These are phyloP conservation scores for Neolamprologus multifasciatus DNA, from an alignment of 2,797 vertebrate species.

Conservation along the genomic window DNA sequence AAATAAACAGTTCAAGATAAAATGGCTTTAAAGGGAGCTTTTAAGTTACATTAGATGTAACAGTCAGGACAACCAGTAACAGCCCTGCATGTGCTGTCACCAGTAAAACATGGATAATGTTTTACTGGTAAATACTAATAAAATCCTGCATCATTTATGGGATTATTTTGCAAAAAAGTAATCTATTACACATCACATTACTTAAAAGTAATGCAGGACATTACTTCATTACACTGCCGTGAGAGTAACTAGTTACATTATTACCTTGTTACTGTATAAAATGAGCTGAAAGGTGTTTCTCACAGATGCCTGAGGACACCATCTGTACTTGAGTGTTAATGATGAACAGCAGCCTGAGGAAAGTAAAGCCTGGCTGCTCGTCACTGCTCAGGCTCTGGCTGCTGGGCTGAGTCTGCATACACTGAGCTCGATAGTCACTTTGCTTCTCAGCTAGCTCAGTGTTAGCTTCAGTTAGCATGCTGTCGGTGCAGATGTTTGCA, in stretches of 20 bases:
- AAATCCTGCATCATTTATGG: neutral
- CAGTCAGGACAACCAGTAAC: neutral
- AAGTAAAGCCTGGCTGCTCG: neutral
- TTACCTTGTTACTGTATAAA: neutral
- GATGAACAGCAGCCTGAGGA: neutral
- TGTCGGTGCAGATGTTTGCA: neutral
- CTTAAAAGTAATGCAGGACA: neutral
- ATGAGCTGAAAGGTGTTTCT: neutral
- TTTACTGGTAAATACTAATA: neutral
- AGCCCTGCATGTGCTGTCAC: neutral
- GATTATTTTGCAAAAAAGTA: rapidly evolving
- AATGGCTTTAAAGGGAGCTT: rapidly evolving
- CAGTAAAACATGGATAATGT: neutral
- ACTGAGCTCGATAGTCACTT: neutral
- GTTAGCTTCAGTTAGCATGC: rapidly evolving
- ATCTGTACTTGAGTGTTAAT: neutral
- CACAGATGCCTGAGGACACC: rapidly evolving
- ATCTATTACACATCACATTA: neutral
- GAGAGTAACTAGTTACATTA: neutral
- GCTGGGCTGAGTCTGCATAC: neutral
- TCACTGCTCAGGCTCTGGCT: neutral
- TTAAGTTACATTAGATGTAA: neutral
- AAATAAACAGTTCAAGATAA: neutral
- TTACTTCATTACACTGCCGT: neutral
- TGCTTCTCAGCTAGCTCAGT: rapidly evolving